Base-by-base conservation (phyloP, 2,797 vertebrate genomes). In the Paramormyrops hopkinsi region DNA sequence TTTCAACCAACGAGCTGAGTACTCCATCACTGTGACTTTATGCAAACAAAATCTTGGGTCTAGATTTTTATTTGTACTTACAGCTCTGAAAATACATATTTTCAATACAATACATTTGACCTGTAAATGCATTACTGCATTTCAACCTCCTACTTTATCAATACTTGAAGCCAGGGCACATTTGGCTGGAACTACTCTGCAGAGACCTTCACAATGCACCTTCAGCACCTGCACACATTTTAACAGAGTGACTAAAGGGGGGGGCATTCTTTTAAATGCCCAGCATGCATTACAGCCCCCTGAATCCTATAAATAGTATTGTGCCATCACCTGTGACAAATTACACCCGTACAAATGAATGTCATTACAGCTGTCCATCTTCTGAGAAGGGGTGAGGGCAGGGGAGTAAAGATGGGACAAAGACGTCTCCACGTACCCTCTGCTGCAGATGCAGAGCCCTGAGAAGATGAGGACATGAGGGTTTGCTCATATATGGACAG, bases 401-500 rank as follows among this genome's bases (percentile, higher is more conserved):
- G 25, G 62, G 25, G 3, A 65, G 59, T 65, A 11, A 29, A 29
- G 22, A 22, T 12, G 8, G 25, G 9, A 69, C 48, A 50, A 14
- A 62, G n/a, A 79, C 37, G 44, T 56, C 41, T 33, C 19, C 73
- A 22, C 51, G 59, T 93, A 99, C 99, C 98, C 97, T 99, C 98
- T 0, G 99, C 99, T 0, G 99, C 99, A 0, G 99, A 99, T 56
- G 98, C 96, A 0, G 97, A 96, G 0, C 97, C 97, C 92, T 98
- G 98, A 0, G 97, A 98, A 7, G 98, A 96, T 0, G 98, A 99
- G 8, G 98, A 98, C 0, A 97, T 97, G 92, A 96, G 96, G 0
- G 98, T 99, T 92, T 99, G 98, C 4, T 97, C 96, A 19, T 99
- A 99, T 94, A 99, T 99, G 54, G 98, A 98, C 79, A 99, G 94